A percentile compares a stretch with the other conserved stretches of the same genome.
phyloP scores from a whole-genome alignment of 1,140 invertebrate genomes.

The Calephelis nemesis region DNA sequence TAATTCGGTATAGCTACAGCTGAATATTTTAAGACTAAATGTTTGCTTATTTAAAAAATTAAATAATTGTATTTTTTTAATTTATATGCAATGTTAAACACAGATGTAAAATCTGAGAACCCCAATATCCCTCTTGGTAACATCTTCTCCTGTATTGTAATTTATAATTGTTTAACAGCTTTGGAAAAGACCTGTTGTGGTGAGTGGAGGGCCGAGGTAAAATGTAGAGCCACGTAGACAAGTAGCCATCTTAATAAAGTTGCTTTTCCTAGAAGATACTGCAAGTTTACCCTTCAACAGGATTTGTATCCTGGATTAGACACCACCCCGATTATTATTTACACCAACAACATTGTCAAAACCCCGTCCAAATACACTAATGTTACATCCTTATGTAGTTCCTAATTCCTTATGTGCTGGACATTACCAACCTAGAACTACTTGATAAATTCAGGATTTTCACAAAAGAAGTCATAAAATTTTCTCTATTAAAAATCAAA shows the following conservation, averaged over 20 bases:
- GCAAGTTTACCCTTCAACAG: slow-evolving; percentile 43
- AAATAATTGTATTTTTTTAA: too few relatives aligned
- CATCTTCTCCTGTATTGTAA: slow-evolving; percentile 39
- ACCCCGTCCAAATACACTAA: neutral
- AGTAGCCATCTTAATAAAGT: slow-evolving; percentile 60
- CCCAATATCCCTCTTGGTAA: slow-evolving; percentile 2
- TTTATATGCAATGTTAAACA: neutral
- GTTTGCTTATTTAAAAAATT: too few relatives aligned
- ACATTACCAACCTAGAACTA: neutral
- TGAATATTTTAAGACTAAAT: neutral
- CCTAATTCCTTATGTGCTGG: neutral
- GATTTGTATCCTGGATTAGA: slow-evolving; percentile 24
- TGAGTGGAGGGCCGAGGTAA: slow-evolving; percentile 72
- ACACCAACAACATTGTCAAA: slow-evolving; percentile 3
- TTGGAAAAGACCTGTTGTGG: slow-evolving; percentile 79
- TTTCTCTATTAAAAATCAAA: too few relatives aligned
- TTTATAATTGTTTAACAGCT: slow-evolving; percentile 71
- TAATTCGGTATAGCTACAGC: too few relatives aligned
- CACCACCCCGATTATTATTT: neutral
- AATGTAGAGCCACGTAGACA: slow-evolving; percentile 55
- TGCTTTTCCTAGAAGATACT: slow-evolving; percentile 56
- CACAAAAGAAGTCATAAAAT: too few relatives aligned
- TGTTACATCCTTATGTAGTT: neutral
- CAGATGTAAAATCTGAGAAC: neutral
- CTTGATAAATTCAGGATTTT: too few relatives aligned